Percentiles rank a stretch among this genome's conserved stretches.
phyloP scores from a whole-genome alignment of 2,888 invertebrate genomes.

The Rugalucina vietnamica region DNA sequence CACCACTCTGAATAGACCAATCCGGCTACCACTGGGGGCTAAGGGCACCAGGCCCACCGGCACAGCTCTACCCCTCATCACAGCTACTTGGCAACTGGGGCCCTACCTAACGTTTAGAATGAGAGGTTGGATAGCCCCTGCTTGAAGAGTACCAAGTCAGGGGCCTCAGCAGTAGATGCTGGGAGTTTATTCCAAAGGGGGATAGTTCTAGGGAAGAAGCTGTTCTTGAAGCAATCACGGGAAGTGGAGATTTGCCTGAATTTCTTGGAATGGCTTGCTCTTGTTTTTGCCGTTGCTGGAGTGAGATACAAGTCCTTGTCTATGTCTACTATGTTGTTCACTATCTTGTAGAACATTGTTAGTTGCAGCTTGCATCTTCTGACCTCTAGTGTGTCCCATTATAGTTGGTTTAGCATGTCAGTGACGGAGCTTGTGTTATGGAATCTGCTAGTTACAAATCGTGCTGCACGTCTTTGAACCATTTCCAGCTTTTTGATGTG shows the following conservation, averaged over 20 bases:
- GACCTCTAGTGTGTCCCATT: neutral
- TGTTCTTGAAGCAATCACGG: too few species aligned
- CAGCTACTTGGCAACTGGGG: neutral
- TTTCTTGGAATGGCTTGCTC: too few species aligned
- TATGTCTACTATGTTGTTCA: too few species aligned
- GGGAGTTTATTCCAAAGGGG: neutral
- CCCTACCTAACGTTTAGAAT: too few species aligned
- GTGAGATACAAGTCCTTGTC: too few species aligned
- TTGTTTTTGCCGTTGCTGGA: too few species aligned
- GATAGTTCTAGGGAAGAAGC: neutral
- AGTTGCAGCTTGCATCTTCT: neutral
- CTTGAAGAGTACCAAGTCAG: neutral
- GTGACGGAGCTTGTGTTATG: constrained; percentile 21
- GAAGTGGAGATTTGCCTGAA: too few species aligned
- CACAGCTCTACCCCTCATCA: neutral
- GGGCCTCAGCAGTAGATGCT: neutral
- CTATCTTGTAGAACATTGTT: constrained; percentile 2
- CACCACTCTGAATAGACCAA: too few species aligned
- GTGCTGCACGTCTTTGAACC: neutral
- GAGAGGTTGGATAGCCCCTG: neutral
- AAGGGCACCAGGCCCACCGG: neutral
- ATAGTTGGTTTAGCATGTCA: neutral
- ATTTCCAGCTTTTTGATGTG: neutral
- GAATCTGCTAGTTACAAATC: neutral
- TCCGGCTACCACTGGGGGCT: neutral